Conservation (phyloP, 2,113 vertebrate genomes). For the Arothron firmamentum region DNA sequence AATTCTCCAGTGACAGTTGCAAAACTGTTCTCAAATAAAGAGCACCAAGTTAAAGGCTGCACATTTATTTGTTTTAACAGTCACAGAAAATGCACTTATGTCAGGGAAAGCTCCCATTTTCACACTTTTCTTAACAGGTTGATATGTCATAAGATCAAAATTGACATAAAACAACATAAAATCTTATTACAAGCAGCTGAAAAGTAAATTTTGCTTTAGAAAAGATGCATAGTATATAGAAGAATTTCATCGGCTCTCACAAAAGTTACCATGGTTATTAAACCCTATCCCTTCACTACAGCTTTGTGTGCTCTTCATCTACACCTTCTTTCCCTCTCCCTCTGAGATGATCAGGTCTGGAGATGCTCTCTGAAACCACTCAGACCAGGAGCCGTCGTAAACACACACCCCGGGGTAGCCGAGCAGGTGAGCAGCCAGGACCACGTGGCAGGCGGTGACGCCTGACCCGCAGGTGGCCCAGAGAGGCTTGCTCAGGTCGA, state of each 20-base stretch:
- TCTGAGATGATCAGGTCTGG: conserved; percentile 85
- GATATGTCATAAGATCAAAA: not conserved
- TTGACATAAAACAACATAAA: not conserved
- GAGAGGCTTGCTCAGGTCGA: conserved; percentile 79
- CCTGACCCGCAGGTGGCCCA: conserved; percentile 89
- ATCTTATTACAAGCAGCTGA: not conserved
- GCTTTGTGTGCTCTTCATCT: conserved; percentile 22
- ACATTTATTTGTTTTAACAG: conserved; percentile 11
- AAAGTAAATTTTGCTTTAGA: not conserved
- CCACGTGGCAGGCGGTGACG: conserved; percentile 88
- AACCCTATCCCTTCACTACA: not conserved
- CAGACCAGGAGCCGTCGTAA: conserved; percentile 90
- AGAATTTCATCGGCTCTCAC: no score
- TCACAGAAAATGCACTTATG: not conserved
- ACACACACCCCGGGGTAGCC: conserved; percentile 80
- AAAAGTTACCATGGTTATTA: no score
- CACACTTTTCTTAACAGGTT: not conserved
- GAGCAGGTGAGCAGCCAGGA: conserved; percentile 84
- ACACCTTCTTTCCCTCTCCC: conserved; percentile 77
- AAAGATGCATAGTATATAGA: conserved; percentile 6
- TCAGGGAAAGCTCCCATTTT: not conserved
- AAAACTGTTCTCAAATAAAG: not conserved
- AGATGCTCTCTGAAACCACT: conserved; percentile 86
- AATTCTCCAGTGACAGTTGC: not conserved
- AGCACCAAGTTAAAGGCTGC: not conserved